Percentiles rank a stretch among this genome's conserved stretches.
phyloP scores from a whole-genome alignment of 2,888 invertebrate genomes.

The Nomada flava region DNA sequence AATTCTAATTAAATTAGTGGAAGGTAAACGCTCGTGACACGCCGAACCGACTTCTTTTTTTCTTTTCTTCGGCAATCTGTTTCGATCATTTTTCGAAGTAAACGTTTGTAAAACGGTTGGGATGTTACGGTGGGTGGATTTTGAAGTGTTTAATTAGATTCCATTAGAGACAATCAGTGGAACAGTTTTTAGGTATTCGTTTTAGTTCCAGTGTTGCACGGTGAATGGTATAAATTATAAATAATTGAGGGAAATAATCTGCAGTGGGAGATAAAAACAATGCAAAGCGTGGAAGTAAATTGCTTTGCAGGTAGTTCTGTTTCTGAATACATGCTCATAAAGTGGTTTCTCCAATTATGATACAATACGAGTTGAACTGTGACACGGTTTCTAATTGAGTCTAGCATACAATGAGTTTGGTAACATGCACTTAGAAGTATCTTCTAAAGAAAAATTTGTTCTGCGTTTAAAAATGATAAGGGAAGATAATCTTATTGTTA shows the following conservation, averaged over 20 bases:
- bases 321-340: too few relatives aligned
- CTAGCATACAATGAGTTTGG: not conserved
- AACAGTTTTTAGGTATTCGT: too few relatives aligned
- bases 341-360: too few relatives aligned
- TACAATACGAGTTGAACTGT: not conserved
- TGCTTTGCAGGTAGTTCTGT: too few relatives aligned
- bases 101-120: too few relatives aligned
- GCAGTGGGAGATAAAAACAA: too few relatives aligned
- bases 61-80: not conserved
- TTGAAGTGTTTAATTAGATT: too few relatives aligned
- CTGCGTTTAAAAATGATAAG: not conserved
- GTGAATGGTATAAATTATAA: not conserved
- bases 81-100: too few relatives aligned
- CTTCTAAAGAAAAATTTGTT: not conserved
- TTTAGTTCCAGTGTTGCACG: not conserved
- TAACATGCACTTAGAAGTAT: too few relatives aligned
- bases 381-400: not conserved
- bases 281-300: too few relatives aligned
- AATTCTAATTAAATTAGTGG: conserved; percentile 23
- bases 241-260: not conserved
- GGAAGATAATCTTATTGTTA: not conserved
- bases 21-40: not conserved
- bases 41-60: not conserved
- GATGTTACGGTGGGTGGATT: too few relatives aligned
- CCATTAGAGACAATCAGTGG: too few relatives aligned